phyloP scores from a whole-genome alignment of 2,888 invertebrate genomes.

The Timandra comae region DNA sequence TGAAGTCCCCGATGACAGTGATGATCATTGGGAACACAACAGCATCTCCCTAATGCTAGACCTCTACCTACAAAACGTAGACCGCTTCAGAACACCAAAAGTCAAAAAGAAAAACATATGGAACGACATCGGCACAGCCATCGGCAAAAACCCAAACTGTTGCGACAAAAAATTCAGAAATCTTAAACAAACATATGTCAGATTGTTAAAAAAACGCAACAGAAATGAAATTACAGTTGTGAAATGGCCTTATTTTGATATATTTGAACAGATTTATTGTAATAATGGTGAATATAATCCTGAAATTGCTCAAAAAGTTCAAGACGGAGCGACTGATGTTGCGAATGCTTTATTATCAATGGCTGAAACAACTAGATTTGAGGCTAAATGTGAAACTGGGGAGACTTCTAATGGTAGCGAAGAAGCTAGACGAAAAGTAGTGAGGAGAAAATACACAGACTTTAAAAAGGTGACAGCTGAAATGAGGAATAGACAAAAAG shows the following conservation, averaged over 20 bases:
- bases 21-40: constrained; percentile 61
- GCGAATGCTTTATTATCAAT: constrained; percentile 55
- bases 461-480: constrained; percentile 59
- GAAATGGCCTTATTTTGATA: constrained; percentile 65
- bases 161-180: constrained; percentile 70
- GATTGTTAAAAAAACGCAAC: constrained; percentile 56
- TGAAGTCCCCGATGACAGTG: constrained; percentile 47
- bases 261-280: constrained; percentile 61
- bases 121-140: constrained; percentile 50
- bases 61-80: constrained; percentile 55
- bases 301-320: constrained; percentile 57
- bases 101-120: constrained; percentile 66
- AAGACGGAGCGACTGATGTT: constrained; percentile 49
- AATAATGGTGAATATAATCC: constrained; percentile 59
- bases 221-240: constrained; percentile 43
- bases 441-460: constrained; percentile 49
- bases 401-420: constrained; percentile 42
- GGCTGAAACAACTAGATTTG: constrained; percentile 36
- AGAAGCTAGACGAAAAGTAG: constrained; percentile 42
- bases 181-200: constrained; percentile 61
- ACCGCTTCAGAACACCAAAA: constrained; percentile 63
- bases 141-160: constrained; percentile 57
- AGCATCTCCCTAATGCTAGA: constrained; percentile 48
- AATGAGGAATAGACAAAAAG: constrained; percentile 58
- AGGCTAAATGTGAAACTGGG: constrained; percentile 34